Evolutionary conservation across 2,113 vertebrate genomes (phyloP), one percentile per base, ranked within the genome.

Genomic region (Fukomys damarensis): DNA sequence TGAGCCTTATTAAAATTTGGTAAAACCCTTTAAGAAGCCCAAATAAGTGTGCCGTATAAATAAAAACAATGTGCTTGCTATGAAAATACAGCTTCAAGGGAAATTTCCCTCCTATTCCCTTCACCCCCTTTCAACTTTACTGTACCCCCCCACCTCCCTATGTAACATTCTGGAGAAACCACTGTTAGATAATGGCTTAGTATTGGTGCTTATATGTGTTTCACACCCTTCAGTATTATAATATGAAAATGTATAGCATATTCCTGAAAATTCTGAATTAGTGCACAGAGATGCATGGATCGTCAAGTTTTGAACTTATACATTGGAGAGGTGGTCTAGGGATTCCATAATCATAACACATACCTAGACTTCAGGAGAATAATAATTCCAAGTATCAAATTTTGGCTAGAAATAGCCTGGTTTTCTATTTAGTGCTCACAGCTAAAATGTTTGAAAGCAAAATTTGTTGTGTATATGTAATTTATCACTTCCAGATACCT

Each of bases 211-310:
- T 4, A 41, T 74, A 72, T 0, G 0, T 91, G 38, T 49, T 61
- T 96, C n/a, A 59, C 9, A 70, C 6, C 2, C 14, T 83, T 82
- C 13, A 11, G 12, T 83, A 77, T 65, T n/a, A 4, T 28, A 70
- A 41, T 35, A 52, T 76, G 30, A 58, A 12, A 65, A 30, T 32
- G 70, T 56, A 46, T 2, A n/a, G 41, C 41, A 46, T 81, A 83
- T 79, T 52, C 12, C 35, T 93, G 30, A 89, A 89, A 86, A 86
- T 96, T 59, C 52, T 83, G 41, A 93, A 76, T 41, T 74, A 89
- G 5, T 83, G 43, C 38, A 38, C 63, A 54, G 19, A 66, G 35
- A 91, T 41, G 91, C 20, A 58, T 10, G 20, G 66, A 68, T 32
- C 59, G 56, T 89, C 17, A 61, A 70, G 16, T 32, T 89, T 63